Conservation (phyloP, 2,888 invertebrate genomes). For the Drosophila aldrichi region DNA sequence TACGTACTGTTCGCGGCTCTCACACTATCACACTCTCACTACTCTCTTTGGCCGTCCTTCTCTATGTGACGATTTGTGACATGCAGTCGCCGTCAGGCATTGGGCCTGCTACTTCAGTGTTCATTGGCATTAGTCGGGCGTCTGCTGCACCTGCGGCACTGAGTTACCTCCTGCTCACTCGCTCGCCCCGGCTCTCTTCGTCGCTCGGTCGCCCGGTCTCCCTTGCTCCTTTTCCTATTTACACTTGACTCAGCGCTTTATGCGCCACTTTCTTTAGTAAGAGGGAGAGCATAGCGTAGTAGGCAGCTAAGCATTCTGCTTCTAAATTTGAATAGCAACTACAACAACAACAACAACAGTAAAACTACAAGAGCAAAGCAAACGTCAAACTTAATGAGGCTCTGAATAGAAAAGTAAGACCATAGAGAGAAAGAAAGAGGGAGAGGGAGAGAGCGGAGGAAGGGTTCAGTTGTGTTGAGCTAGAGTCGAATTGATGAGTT, state of each 20-base stretch:
- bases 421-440: neutral
- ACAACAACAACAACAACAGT: neutral
- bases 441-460: constrained; percentile 16
- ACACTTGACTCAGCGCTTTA: constrained; percentile 50
- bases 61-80: constrained; percentile 49
- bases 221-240: constrained; percentile 35
- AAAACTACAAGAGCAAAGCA: constrained; percentile 48
- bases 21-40: neutral
- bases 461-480: constrained; percentile 19
- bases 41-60: constrained; percentile 4
- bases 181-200: neutral
- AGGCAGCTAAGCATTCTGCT: constrained; percentile 56
- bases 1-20: neutral
- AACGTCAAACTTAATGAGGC: constrained; percentile 76
- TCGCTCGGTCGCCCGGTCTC: neutral
- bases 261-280: constrained; percentile 37
- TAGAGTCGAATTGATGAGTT: constrained; percentile 28
- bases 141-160: constrained; percentile 60
- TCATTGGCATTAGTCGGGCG: constrained; percentile 69
- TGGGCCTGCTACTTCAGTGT: constrained; percentile 69
- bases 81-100: constrained; percentile 37
- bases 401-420: constrained; percentile 54
- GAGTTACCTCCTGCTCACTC: constrained; percentile 4
- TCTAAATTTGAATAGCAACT: constrained; percentile 73
- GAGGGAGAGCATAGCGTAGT: constrained; percentile 4